Percentiles rank a stretch among this genome's conserved stretches.
Evolutionary conservation across 2,797 vertebrate genomes (phyloP).

Genomic region (Leptodactylus fallax): DNA sequence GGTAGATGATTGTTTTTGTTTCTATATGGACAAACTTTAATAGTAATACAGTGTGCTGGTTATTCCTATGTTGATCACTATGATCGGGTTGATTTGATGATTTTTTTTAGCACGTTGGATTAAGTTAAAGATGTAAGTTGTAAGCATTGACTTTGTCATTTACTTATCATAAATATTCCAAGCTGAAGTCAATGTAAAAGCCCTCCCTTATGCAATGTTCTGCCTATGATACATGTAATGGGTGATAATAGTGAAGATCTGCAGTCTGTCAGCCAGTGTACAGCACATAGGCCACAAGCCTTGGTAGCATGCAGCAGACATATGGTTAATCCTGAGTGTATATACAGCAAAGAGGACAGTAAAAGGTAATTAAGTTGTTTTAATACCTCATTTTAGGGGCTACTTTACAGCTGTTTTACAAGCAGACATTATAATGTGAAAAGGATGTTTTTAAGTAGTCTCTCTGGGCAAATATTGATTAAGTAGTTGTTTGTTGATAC

Average conservation of each 20-base stretch:
- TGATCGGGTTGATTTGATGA: not conserved
- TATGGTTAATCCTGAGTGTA: conserved; percentile 69
- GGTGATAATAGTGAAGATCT: not conserved
- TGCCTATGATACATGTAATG: not conserved
- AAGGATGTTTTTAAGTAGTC: conserved; percentile 88
- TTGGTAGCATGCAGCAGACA: conserved; percentile 30
- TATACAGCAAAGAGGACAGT: conserved; percentile 73
- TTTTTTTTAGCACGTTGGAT: not conserved
- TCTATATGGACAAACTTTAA: no score
- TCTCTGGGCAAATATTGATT: conserved; percentile 99
- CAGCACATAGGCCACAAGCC: not conserved
- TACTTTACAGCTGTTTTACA: conserved; percentile 86
- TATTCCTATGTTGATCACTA: not conserved
- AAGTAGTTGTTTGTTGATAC: conserved; percentile 97
- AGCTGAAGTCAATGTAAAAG: not conserved
- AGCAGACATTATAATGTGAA: conserved; percentile 97
- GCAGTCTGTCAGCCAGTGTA: not conserved
- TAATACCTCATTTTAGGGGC: conserved; percentile 77
- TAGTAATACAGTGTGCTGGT: not conserved
- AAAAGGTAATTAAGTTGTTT: conserved; percentile 80
- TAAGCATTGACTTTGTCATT: no score
- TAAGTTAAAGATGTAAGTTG: not conserved
- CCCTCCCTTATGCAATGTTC: not conserved
- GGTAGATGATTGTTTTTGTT: no score
- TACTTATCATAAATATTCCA: no score